Base-by-base conservation (phyloP, 2,888 invertebrate genomes). In the Nyleta sp. region DNA sequence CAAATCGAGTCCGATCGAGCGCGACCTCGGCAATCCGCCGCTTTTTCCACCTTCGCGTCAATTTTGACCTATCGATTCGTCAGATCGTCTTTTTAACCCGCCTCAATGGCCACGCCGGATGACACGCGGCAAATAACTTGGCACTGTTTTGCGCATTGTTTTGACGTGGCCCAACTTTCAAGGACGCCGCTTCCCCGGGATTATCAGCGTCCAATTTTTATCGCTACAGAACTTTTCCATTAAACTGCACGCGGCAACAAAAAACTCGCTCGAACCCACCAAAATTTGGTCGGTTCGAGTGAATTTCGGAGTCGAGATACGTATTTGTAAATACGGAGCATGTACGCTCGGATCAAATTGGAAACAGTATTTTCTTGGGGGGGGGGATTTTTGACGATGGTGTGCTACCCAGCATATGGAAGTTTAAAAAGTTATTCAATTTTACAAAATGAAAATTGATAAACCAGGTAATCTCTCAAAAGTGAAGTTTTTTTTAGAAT, bases 1-100 rank as follows among this genome's bases (percentile, higher is more conserved):
- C 52, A 65, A 80, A 82, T 78, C 79, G 70, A 82, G 80, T 72
- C 40, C 65, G 40, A 65, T 64, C 35, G 60, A 60, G n/a, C 71
- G 59, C 67, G 73, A 65, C 73, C 73, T 65, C 65, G 42, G n/a
- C n/a, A n/a, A n/a, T n/a, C n/a, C 24, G 46, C 15, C 33, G 35
- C 42, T 33, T 57, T 35, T 46, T 24, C 15, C n/a, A 53, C 38
- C 33, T 52, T 53, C 59, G 62, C 28, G 35, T 62, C 38, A 46
- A 40, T 57, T 72, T 72, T 40, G 35, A 57, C 42, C 24, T 40
- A 72, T 64, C 62, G 64, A 72, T 64, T 53, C 13, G 28, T 2
- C 11, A n/a, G 28, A 50, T 57, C 22, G 55, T 11, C 48, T 46
- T 57, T 68, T 40, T n/a, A n/a, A n/a, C n/a, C n/a, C n/a, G n/a